phyloP scores from a whole-genome alignment of 1,140 invertebrate genomes.

The Bombus haemorrhoidalis region DNA sequence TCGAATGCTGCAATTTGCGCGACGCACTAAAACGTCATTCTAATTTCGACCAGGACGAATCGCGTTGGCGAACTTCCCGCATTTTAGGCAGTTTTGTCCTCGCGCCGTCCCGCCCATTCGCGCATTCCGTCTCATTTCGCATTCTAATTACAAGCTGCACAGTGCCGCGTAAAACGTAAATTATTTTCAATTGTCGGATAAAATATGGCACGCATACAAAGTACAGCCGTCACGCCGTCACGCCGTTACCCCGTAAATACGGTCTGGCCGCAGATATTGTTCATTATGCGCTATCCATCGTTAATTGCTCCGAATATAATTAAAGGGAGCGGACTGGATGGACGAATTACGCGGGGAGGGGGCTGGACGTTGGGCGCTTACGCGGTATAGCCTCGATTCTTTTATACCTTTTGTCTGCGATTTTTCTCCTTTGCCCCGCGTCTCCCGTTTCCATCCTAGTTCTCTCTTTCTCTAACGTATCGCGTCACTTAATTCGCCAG shows the following conservation, averaged over 20 bases:
- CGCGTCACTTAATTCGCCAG: constrained; percentile 21
- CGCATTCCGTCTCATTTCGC: constrained; percentile 57
- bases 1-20: constrained; percentile 25
- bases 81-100: constrained; percentile 34
- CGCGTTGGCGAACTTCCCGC: background rate
- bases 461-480: background rate
- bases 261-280: constrained; percentile 65
- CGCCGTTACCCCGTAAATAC: constrained; percentile 42
- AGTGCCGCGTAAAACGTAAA: constrained; percentile 59
- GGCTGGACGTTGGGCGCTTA: background rate
- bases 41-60: constrained; percentile 29
- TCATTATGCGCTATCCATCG: constrained; percentile 67
- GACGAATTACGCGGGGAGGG: background rate
- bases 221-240: background rate
- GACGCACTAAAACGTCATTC: constrained; percentile 3
- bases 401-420: constrained; percentile 7
- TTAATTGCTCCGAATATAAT: constrained; percentile 69
- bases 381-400: constrained; percentile 22
- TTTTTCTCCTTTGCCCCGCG: background rate
- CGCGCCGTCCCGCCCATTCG: too few species aligned
- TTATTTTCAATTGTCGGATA: constrained; percentile 65
- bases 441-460: background rate
- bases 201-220: constrained; percentile 56
- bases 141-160: constrained; percentile 57
- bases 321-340: constrained; percentile 50